Evolutionary conservation across 1,140 invertebrate genomes (phyloP), one percentile per base, ranked within the genome.

Genomic region (Uloborus diversus): DNA sequence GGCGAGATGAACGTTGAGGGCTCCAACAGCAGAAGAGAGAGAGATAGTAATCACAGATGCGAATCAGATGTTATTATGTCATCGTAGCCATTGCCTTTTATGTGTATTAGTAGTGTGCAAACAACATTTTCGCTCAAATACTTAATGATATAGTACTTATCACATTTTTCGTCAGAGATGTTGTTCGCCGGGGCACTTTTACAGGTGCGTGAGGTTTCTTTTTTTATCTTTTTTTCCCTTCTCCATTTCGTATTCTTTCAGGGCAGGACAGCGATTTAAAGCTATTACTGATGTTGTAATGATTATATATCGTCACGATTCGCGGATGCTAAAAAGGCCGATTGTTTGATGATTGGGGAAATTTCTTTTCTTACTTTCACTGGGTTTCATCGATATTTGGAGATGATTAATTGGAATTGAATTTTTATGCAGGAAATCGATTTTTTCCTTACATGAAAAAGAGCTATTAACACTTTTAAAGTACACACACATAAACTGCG

Each of bases 91-190:
- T 23, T 42, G 17, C 17, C 5, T 9, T 20, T 7, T 53, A 5
- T 14, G n/a, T 3, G 49, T 53, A n/a, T 53, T 14, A 20, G 5
- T 9, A 25, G n/a, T 65, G 28, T 13, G 73, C 73, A 78, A 78
- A 78, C 59, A 78, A 42, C 32, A 37, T 53, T 37, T 57, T 53
- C 49, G 53, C 73, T 66, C 73, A 78, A 78, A 66, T 57, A 65
- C 73, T 65, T 78, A 78, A 78, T 78, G 73, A 78, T 78, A 66
- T 61, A 57, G 61, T 28, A 78, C 61, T 78, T 78, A 78, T 65
- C 73, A 78, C 73, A 53, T 62, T 73, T 49, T 51, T 23, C 42
- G 25, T 73, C 53, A 33, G 20, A 17, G 30, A 37, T 57, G 53
- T 27, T 49, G 25, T 23, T 62, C 49, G 20, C 49, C 49, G 20